Evolutionary conservation across 37 sponge, comb jelly and placozoan species (phyloP).

Genomic region (Ephydatia muelleri): DNA sequence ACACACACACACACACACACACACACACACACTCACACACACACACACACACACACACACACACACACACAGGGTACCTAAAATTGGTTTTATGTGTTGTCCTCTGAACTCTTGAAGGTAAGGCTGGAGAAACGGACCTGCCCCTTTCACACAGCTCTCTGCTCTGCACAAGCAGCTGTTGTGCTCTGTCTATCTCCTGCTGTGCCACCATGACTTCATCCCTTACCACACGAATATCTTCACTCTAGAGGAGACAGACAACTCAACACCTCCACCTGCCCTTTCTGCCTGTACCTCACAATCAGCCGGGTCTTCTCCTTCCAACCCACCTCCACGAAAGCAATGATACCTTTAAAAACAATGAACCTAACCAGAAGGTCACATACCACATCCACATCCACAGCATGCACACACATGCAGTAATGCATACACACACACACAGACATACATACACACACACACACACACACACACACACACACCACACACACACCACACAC

Average conservation of each 20-base stretch:
- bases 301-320: neutral
- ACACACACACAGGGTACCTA: too few species aligned
- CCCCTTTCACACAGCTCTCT: slow-evolving; percentile 9
- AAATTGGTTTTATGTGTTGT: neutral
- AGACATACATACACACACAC: neutral
- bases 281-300: neutral
- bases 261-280: neutral
- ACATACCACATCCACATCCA: too few species aligned
- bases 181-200: slow-evolving; percentile 44
- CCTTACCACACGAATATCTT: slow-evolving; percentile 41
- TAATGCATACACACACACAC: neutral
- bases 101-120: neutral
- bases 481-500: neutral
- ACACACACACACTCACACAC: neutral
- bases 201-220: slow-evolving; percentile 37
- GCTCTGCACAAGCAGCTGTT: slow-evolving; percentile 56
- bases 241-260: slow-evolving; percentile 38
- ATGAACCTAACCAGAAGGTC: neutral
- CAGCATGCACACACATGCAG: neutral
- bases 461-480: neutral
- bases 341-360: neutral
- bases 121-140: neutral
- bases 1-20: slow-evolving; percentile 27
- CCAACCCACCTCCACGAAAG: neutral
- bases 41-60: neutral